Percentiles rank a stretch among this genome's conserved stretches.
Conservation (phyloP, 1,140 invertebrate genomes). For the Achatina immaculata region DNA sequence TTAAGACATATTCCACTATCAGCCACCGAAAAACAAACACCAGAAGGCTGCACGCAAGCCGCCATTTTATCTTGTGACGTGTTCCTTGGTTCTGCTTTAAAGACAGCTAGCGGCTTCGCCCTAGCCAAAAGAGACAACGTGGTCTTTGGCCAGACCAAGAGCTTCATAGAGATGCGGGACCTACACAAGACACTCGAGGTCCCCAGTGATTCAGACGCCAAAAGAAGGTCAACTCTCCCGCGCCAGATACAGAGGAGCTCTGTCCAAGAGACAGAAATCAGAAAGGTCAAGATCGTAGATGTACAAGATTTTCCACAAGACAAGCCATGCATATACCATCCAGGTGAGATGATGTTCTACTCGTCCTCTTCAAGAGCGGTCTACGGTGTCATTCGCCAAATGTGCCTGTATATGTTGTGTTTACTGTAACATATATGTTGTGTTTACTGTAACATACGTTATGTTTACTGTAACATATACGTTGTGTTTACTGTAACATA, state of each 20-base stretch:
- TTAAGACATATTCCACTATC: too few species aligned
- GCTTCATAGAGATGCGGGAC: neutral
- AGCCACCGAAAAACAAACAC: too few species aligned
- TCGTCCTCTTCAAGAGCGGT: too few species aligned
- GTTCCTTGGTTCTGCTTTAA: neutral
- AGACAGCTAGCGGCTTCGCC: neutral
- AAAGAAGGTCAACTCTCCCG: neutral
- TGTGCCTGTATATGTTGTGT: too few species aligned
- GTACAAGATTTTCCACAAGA: constrained; percentile 24
- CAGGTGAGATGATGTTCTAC: constrained; percentile 3
- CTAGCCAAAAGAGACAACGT: neutral
- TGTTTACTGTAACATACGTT: too few species aligned
- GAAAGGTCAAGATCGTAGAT: constrained; percentile 3
- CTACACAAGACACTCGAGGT: neutral
- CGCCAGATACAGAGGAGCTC: neutral
- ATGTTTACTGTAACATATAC: too few species aligned
- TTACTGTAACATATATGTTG: too few species aligned
- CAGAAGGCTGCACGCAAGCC: too few species aligned
- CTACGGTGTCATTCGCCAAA: too few species aligned
- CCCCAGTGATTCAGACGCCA: neutral
- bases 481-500: too few species aligned
- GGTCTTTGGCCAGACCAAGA: neutral
- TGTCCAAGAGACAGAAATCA: neutral
- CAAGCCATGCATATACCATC: constrained; percentile 12
- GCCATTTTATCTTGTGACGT: too few species aligned